These are phyloP conservation scores for Sycobia sp. DNA, from an alignment of 1,140 invertebrate species.

Conservation along the genomic window DNA sequence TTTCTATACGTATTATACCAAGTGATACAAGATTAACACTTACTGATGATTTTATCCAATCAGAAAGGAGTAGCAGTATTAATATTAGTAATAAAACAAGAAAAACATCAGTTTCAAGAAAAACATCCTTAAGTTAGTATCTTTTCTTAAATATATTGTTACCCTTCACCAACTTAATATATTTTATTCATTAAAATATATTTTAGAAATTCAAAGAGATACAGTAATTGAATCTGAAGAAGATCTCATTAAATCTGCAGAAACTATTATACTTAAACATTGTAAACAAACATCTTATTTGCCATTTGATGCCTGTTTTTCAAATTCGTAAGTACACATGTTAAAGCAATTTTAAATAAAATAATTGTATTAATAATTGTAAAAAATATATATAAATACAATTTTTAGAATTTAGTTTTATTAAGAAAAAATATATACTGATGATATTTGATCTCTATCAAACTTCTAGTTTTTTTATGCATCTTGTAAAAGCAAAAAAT, in stretches of 20 bases:
- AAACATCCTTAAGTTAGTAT: slow-evolving; percentile 13
- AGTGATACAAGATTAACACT: slow-evolving; percentile 10
- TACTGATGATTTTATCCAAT: slow-evolving; percentile 22
- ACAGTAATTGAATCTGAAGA: slow-evolving; percentile 31
- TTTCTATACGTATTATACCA: slow-evolving; percentile 50
- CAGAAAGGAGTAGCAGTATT: not conserved
- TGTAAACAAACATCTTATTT: slow-evolving; percentile 68
- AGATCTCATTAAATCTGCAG: slow-evolving; percentile 49
- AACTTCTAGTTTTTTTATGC: no score
- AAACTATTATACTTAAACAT: slow-evolving; percentile 67
- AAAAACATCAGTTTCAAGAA: not conserved
- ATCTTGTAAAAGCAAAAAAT: no score
- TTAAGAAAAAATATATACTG: no score
- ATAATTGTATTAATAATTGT: no score
- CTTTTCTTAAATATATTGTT: not conserved
- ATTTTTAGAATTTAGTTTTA: no score
- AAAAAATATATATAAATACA: no score
- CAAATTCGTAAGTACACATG: slow-evolving; percentile 64
- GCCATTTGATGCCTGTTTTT: slow-evolving; percentile 68
- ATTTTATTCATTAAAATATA: not conserved
- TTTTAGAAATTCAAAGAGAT: slow-evolving; percentile 26
- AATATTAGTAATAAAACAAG: slow-evolving; percentile 1
- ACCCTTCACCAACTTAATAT: not conserved
- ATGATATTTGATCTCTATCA: no score
- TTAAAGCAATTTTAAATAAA: no score